Evolutionary conservation across 2,797 vertebrate species (phyloP).

Genomic region (Lepidocolaptes lacrymiger): DNA sequence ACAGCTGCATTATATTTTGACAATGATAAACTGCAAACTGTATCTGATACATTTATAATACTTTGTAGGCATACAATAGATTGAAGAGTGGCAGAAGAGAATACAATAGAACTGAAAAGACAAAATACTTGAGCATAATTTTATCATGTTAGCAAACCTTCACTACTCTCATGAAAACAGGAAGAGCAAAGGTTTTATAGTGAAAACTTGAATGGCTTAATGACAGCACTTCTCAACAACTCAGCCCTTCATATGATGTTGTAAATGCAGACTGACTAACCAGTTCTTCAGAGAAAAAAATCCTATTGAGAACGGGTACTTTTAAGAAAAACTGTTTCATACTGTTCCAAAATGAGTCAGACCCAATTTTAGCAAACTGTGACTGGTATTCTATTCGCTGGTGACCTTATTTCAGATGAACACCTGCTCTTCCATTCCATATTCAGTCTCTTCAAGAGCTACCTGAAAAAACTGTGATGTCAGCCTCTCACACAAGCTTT

Average conservation of each 20-base stretch:
- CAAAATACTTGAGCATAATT: neutral
- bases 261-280: constrained; percentile 39
- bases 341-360: constrained; percentile 59
- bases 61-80: neutral
- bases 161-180: neutral
- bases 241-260: neutral
- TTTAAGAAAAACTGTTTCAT: constrained; percentile 38
- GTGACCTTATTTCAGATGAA: constrained; percentile 61
- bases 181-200: neutral
- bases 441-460: constrained; percentile 30
- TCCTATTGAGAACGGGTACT: neutral
- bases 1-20: constrained; percentile 10
- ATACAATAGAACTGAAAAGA: neutral
- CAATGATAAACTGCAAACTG: neutral
- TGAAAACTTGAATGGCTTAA: constrained; percentile 31
- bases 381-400: constrained; percentile 24
- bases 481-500: constrained; percentile 5
- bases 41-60: neutral
- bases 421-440: constrained; percentile 42
- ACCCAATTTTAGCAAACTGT: constrained; percentile 48
- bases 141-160: neutral
- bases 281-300: neutral
- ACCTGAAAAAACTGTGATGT: constrained; percentile 44
- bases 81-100: neutral
- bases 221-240: constrained; percentile 11